Evolutionary conservation across 2,113 vertebrate genomes (phyloP).

Genomic region (Phyllostomus hastatus): DNA sequence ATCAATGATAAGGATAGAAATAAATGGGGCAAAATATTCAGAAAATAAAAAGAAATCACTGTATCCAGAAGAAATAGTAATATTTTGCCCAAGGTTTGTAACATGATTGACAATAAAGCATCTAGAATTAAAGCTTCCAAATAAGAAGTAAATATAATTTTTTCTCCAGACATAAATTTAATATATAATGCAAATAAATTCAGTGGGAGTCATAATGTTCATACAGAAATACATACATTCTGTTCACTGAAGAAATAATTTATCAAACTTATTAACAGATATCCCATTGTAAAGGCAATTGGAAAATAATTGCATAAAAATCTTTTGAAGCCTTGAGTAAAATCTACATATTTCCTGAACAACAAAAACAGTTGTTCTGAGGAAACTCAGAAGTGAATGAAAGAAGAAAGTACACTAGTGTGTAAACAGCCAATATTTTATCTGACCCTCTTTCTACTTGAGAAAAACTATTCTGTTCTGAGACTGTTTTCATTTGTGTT

Average conservation of each 20-base stretch:
- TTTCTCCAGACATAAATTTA: not conserved
- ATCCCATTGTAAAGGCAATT: not conserved
- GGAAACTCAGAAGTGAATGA: not conserved
- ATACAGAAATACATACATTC: not conserved
- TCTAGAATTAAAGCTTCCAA: not conserved
- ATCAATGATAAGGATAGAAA: not conserved
- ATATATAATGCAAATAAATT: not conserved
- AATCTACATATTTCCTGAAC: not conserved
- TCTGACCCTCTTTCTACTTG: not conserved
- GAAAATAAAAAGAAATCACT: not conserved
- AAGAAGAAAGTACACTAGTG: not conserved
- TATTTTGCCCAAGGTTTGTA: not conserved
- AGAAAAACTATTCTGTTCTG: not conserved
- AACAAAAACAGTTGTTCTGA: not conserved
- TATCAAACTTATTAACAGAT: not conserved
- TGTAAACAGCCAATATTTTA: not conserved
- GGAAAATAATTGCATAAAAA: not conserved
- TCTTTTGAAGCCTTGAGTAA: not conserved
- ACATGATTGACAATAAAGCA: not conserved
- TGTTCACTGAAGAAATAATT: not conserved
- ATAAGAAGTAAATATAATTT: not conserved
- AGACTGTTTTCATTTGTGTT: not conserved
- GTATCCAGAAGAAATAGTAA: not conserved
- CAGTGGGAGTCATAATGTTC: not conserved
- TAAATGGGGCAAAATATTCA: not conserved